Percentiles rank a stretch among this genome's conserved stretches.
These are phyloP conservation scores for Macropis europaea DNA, from an alignment of 2,888 invertebrate species.

Conservation along the genomic window DNA sequence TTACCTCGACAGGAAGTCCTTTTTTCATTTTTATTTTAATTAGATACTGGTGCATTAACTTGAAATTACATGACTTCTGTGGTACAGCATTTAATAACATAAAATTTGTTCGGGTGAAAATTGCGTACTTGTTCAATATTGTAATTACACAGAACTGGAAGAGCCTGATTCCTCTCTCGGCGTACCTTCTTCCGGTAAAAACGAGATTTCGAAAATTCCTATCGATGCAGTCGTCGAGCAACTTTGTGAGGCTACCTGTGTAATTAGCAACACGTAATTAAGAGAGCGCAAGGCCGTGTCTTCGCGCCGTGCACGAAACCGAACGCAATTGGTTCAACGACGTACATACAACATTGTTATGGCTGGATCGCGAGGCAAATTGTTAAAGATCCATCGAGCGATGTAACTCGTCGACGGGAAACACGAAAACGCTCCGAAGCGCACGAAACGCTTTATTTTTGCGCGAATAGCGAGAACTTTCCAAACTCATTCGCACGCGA, in stretches of 20 bases:
- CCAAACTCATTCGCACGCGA: constrained; percentile 10
- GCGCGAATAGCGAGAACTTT: constrained; percentile 6
- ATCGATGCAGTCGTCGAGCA: constrained; percentile 15
- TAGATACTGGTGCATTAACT: too few species aligned
- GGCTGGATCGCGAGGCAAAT: constrained; percentile 41
- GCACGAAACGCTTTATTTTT: constrained; percentile 19
- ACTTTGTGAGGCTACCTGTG: constrained; percentile 37
- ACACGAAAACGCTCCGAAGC: background rate
- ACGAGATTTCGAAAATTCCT: constrained; percentile 13
- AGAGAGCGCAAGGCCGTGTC: constrained; percentile 5
- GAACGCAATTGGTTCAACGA: constrained; percentile 50
- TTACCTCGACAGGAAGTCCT: too few species aligned
- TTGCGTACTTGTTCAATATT: too few species aligned
- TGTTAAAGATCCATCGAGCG: constrained; percentile 34
- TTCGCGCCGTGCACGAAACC: constrained; percentile 18
- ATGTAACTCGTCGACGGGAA: constrained; percentile 24
- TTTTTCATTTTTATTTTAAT: too few species aligned
- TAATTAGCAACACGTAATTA: constrained; percentile 53
- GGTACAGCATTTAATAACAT: too few species aligned
- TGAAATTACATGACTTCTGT: too few species aligned
- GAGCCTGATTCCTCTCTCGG: background rate
- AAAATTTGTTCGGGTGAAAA: too few species aligned
- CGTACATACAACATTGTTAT: constrained; percentile 58
- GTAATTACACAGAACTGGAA: too few species aligned
- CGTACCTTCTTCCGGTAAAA: background rate